These are phyloP conservation scores for Carterocephalus palaemon DNA, from an alignment of 2,888 invertebrate species.

Conservation along the genomic window DNA sequence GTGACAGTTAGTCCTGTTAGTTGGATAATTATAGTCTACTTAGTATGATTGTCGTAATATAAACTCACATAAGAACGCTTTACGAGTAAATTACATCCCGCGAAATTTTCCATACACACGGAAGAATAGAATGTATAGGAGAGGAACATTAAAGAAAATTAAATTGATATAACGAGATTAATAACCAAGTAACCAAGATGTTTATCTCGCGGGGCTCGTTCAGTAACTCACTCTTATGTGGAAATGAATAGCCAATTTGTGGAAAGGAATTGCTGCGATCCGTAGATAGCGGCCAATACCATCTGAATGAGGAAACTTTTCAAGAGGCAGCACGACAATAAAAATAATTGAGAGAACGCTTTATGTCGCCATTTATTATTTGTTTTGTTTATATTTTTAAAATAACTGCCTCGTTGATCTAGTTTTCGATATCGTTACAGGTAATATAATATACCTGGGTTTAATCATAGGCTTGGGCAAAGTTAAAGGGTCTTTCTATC, in stretches of 20 bases:
- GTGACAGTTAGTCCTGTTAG: too few species aligned
- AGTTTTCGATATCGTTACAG: too few species aligned
- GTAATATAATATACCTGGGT: too few species aligned
- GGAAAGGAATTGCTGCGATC: conserved; percentile 58
- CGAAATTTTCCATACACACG: too few species aligned
- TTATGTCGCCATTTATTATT: conserved; percentile 15
- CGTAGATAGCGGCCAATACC: conserved; percentile 45
- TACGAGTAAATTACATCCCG: too few species aligned
- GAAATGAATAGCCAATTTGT: conserved; percentile 66
- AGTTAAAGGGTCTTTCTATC: too few species aligned
- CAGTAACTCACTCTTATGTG: conserved; percentile 59
- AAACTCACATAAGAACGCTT: too few species aligned
- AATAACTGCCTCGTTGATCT: too few species aligned
- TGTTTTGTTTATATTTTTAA: conserved; percentile 4
- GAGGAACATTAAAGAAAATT: conserved; percentile 11
- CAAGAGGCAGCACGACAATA: conserved; percentile 16
- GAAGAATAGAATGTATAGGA: neutral
- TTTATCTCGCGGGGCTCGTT: conserved; percentile 36
- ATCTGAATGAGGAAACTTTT: conserved; percentile 28
- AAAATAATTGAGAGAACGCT: conserved; percentile 21
- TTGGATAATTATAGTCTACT: too few species aligned
- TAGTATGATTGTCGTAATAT: too few species aligned
- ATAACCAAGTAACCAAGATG: conserved; percentile 37
- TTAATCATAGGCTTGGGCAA: too few species aligned
- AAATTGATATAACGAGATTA: conserved; percentile 25